A percentile compares a stretch with the other conserved stretches of the same genome.
Conservation (phyloP, 2,797 vertebrate genomes). For the Pipistrellus pygmaeus region DNA sequence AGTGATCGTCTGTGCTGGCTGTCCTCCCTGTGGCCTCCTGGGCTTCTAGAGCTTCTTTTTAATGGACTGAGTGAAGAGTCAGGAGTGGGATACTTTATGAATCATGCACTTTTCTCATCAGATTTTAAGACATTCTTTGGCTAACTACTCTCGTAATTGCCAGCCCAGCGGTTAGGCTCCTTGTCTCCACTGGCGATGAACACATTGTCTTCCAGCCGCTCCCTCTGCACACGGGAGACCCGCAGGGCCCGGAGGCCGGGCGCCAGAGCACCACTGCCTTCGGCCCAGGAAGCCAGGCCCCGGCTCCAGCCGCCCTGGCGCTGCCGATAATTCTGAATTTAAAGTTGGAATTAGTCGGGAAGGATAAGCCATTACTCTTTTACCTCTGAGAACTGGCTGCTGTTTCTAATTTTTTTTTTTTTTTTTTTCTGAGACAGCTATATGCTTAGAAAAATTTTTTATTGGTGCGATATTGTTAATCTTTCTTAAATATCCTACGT, state of each 20-base stretch:
- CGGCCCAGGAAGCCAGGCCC: slow-evolving; percentile 59
- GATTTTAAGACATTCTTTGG: background rate
- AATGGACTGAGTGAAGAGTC: background rate
- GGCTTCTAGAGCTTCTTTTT: background rate
- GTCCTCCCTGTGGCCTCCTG: slow-evolving; percentile 46
- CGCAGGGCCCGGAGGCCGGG: no score
- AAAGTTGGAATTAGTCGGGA: slow-evolving; percentile 51
- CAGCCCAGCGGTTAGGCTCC: rapidly evolving
- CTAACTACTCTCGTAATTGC: background rate
- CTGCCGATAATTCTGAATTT: slow-evolving; percentile 52
- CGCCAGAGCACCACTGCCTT: no score
- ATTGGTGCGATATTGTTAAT: background rate
- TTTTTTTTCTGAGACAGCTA: slow-evolving; percentile 69
- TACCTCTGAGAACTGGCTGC: slow-evolving; percentile 60
- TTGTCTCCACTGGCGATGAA: rapidly evolving
- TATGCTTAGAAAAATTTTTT: slow-evolving; percentile 53
- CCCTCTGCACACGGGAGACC: no score
- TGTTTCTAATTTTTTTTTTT: slow-evolving; percentile 52
- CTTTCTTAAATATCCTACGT: slow-evolving; percentile 18
- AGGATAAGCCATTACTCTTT: slow-evolving; percentile 62
- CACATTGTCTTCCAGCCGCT: background rate
- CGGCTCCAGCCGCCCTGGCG: slow-evolving; percentile 80
- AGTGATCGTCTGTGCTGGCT: slow-evolving; percentile 19
- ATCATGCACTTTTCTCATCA: background rate
- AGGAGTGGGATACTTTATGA: background rate